A percentile compares a stretch with the other conserved stretches of the same genome.
These are phyloP conservation scores for Petrocephalus microphthalmus DNA, from an alignment of 2,113 vertebrate genomes.

Conservation along the genomic window DNA sequence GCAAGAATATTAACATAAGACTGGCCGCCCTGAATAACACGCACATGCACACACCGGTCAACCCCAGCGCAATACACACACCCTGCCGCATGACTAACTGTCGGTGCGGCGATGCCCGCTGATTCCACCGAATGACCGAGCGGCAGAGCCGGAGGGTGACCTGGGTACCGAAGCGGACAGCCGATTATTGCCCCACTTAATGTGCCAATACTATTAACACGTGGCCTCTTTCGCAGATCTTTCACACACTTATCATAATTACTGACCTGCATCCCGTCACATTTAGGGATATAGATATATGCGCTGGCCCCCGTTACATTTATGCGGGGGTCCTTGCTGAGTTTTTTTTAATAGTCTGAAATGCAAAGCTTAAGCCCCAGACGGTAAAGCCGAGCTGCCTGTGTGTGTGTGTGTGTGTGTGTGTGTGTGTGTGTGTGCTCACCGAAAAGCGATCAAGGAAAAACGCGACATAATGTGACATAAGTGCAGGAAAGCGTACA, in stretches of 20 bases:
- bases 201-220: background rate
- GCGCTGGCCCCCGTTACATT: background rate
- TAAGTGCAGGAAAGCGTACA: background rate
- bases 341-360: no score
- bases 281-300: background rate
- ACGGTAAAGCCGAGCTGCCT: background rate
- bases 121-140: background rate
- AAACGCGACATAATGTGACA: background rate
- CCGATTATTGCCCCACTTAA: background rate
- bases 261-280: conserved; percentile 36
- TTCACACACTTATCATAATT: conserved; percentile 18
- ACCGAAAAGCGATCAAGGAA: background rate
- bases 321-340: background rate
- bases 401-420: no score
- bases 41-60: background rate
- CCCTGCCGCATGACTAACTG: conserved; percentile 1
- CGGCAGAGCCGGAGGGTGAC: background rate
- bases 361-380: no score
- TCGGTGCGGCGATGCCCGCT: background rate
- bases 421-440: background rate
- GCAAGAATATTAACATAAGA: background rate
- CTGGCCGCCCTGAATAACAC: background rate
- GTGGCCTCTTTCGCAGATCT: background rate
- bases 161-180: background rate
- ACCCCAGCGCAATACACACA: conserved; percentile 5